Conservation (phyloP, 2,888 invertebrate genomes). For the Synergus laeviventris region DNA sequence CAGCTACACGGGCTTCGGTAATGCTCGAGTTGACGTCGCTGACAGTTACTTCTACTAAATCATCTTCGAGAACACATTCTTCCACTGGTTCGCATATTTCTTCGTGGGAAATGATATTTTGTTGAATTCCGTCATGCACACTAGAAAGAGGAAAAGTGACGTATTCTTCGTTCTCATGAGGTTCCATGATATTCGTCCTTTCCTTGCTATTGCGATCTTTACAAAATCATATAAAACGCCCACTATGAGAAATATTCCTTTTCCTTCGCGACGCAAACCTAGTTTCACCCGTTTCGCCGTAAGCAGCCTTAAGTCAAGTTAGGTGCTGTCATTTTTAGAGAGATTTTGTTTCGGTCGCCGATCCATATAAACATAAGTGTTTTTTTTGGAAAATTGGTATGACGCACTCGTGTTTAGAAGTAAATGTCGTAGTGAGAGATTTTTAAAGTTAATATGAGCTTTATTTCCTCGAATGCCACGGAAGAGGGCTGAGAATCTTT, state of each 20-base stretch:
- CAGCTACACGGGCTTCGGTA: slow-evolving; percentile 60
- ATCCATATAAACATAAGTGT: not conserved
- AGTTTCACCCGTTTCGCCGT: slow-evolving; percentile 29
- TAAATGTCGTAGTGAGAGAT: not conserved
- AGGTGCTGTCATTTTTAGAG: slow-evolving; percentile 29
- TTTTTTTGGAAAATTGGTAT: not conserved
- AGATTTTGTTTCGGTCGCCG: not conserved
- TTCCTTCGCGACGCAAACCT: not conserved
- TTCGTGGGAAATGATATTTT: slow-evolving; percentile 65
- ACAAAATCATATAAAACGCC: slow-evolving; percentile 17
- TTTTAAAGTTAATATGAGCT: not conserved
- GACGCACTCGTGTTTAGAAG: not conserved
- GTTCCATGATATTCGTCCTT: slow-evolving; percentile 61
- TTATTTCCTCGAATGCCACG: not conserved
- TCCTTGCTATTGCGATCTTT: not conserved
- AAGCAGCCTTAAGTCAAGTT: slow-evolving; percentile 25
- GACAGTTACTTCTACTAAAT: slow-evolving; percentile 58
- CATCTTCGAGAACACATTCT: slow-evolving; percentile 63
- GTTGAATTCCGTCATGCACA: slow-evolving; percentile 65
- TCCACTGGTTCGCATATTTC: slow-evolving; percentile 69
- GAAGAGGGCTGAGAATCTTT: not conserved
- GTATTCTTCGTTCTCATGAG: slow-evolving; percentile 68
- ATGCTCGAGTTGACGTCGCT: slow-evolving; percentile 54
- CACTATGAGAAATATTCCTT: not conserved
- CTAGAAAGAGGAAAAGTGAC: slow-evolving; percentile 66